phyloP scores from a whole-genome alignment of 2,113 vertebrate species.

The Mesembrinibis cayennensis region DNA sequence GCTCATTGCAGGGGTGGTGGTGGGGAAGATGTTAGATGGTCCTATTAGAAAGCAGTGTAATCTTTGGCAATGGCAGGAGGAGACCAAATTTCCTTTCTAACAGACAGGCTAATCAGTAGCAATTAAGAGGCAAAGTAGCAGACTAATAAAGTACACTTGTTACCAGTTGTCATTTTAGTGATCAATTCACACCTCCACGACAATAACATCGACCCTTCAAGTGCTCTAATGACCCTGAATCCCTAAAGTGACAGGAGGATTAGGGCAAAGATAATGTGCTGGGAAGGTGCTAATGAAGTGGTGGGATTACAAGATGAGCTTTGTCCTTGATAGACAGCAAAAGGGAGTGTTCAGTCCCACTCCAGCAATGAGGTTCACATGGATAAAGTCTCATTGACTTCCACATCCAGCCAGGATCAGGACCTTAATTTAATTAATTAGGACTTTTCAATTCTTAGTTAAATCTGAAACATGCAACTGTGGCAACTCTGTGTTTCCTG shows the following conservation, averaged over 20 bases:
- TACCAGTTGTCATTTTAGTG: conserved; percentile 86
- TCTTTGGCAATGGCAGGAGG: conserved; percentile 42
- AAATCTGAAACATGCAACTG: background rate
- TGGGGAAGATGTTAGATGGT: background rate
- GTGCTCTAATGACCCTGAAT: conserved; percentile 84
- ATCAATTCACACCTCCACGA: conserved; percentile 87
- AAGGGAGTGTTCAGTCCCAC: conserved; percentile 14
- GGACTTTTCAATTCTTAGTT: background rate
- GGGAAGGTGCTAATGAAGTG: conserved; percentile 79
- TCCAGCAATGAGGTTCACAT: background rate
- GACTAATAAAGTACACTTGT: conserved; percentile 84
- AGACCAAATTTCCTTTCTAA: conserved; percentile 44
- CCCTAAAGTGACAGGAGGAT: conserved; percentile 73
- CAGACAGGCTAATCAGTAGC: conserved; percentile 68
- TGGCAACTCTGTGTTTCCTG: background rate
- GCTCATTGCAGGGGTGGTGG: accelerated
- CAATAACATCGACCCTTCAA: conserved; percentile 80
- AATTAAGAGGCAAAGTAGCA: conserved; percentile 89
- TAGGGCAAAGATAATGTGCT: conserved; percentile 68
- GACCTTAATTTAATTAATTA: conserved; percentile 38
- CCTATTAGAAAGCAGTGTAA: conserved; percentile 61
- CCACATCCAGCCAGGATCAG: background rate
- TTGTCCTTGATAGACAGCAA: background rate
- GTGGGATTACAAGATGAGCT: conserved; percentile 45
- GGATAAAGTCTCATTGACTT: background rate